A percentile compares a stretch with the other conserved stretches of the same genome.
These are phyloP conservation scores for Arge pagana DNA, from an alignment of 2,888 invertebrate species.

Conservation along the genomic window DNA sequence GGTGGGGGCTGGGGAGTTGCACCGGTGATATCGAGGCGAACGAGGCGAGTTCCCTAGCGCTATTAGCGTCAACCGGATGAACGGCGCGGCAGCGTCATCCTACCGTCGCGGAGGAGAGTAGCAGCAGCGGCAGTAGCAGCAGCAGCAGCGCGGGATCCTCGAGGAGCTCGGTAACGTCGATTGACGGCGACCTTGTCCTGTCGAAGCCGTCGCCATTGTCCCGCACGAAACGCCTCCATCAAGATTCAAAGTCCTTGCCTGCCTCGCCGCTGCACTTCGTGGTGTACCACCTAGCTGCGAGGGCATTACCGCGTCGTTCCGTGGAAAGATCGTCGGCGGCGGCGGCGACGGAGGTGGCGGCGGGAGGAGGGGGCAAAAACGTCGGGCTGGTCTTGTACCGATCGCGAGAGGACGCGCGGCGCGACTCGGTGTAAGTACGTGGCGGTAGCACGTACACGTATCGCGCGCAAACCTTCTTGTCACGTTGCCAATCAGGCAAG, in stretches of 20 bases:
- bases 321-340: background rate
- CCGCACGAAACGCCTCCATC: slow-evolving; percentile 44
- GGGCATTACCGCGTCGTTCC: background rate
- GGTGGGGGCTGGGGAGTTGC: too few species aligned
- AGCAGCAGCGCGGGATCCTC: background rate
- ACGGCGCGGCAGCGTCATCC: slow-evolving; percentile 6
- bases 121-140: too few species aligned
- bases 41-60: slow-evolving; percentile 15
- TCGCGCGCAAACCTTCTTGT: background rate
- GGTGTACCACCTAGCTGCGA: background rate
- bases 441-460: background rate
- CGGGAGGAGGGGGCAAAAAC: background rate
- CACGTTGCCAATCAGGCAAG: slow-evolving; percentile 15
- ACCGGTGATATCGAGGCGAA: too few species aligned
- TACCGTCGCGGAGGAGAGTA: slow-evolving; percentile 11
- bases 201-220: slow-evolving; percentile 50
- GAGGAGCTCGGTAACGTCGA: slow-evolving; percentile 16
- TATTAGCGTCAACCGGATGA: slow-evolving; percentile 20
- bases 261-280: background rate
- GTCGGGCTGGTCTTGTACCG: too few species aligned
- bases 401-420: too few species aligned
- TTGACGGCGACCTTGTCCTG: slow-evolving; percentile 48
- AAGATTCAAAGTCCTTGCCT: slow-evolving; percentile 33
- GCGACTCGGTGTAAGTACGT: too few species aligned
- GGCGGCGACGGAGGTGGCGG: background rate